A percentile compares a stretch with the other conserved stretches of the same genome.
Evolutionary conservation across 2,113 vertebrate species (phyloP).

Genomic region (Poeciliopsis occidentalis): DNA sequence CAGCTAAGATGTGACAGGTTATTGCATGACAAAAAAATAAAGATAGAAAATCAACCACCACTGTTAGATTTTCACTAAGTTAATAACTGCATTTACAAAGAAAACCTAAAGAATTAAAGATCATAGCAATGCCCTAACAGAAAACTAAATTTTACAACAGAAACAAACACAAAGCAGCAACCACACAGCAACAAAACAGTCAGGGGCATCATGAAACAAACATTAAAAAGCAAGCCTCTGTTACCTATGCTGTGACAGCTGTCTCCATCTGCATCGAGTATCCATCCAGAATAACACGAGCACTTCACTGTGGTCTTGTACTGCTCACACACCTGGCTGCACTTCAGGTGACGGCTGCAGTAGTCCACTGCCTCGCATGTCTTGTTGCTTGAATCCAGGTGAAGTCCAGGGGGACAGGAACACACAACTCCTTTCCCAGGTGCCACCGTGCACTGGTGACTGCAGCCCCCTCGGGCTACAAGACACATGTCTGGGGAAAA

Average conservation of each 20-base stretch:
- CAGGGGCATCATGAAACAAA: conserved; percentile 21
- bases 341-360: conserved; percentile 90
- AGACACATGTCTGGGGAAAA: conserved; percentile 87
- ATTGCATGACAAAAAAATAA: not conserved
- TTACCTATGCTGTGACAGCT: conserved; percentile 91
- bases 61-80: conserved; percentile 6
- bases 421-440: conserved; percentile 93
- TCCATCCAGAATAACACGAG: conserved; percentile 96
- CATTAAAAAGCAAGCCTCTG: not conserved
- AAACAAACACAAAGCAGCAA: not conserved
- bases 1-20: not conserved
- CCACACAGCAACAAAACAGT: not conserved
- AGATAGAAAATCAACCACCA: not conserved
- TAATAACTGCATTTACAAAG: not conserved
- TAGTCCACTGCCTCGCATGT: conserved; percentile 94
- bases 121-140: not conserved
- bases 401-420: conserved; percentile 89
- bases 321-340: conserved; percentile 96
- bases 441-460: conserved; percentile 92
- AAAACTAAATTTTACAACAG: not conserved
- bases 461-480: conserved; percentile 93
- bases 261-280: conserved; percentile 88
- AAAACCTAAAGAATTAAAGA: conserved; percentile 6
- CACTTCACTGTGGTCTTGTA: conserved; percentile 95
- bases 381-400: conserved; percentile 88